These are phyloP conservation scores for Lathronympha strigana DNA, from an alignment of 2,888 invertebrate genomes.

Conservation along the genomic window DNA sequence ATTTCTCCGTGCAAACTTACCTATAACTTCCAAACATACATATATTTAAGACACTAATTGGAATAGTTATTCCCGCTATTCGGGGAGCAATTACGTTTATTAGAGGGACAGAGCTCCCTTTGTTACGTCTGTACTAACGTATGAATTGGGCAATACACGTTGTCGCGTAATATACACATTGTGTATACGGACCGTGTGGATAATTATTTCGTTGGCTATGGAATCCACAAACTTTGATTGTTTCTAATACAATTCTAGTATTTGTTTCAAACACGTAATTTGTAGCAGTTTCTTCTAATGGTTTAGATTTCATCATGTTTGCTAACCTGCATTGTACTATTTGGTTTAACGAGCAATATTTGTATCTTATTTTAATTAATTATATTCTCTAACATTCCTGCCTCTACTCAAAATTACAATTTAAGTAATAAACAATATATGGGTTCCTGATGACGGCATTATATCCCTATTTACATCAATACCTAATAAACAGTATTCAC, in stretches of 20 bases:
- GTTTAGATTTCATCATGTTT: background rate
- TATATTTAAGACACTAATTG: constrained; percentile 58
- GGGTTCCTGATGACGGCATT: too few species aligned
- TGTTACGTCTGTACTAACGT: constrained; percentile 62
- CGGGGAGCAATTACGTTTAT: constrained; percentile 70
- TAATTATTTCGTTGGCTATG: constrained; percentile 18
- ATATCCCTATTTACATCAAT: too few species aligned
- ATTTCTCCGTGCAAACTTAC: constrained; percentile 36
- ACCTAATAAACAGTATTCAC: too few species aligned
- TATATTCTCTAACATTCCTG: too few species aligned
- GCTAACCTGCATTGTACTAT: background rate
- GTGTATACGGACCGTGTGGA: constrained; percentile 7
- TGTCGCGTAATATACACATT: constrained; percentile 50
- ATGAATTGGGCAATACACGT: constrained; percentile 69
- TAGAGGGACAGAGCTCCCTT: constrained; percentile 63
- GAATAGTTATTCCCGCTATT: constrained; percentile 58
- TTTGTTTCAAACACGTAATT: background rate
- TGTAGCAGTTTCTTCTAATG: background rate
- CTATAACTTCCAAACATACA: constrained; percentile 35
- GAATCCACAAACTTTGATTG: constrained; percentile 20
- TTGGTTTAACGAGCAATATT: background rate
- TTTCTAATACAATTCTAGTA: background rate
- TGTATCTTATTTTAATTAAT: background rate
- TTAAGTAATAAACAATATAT: too few species aligned
- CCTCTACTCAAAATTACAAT: too few species aligned